Evolutionary conservation across 2,113 vertebrate genomes (phyloP), one percentile per base, ranked within the genome.

Genomic region (Xenotilapia leptura): DNA sequence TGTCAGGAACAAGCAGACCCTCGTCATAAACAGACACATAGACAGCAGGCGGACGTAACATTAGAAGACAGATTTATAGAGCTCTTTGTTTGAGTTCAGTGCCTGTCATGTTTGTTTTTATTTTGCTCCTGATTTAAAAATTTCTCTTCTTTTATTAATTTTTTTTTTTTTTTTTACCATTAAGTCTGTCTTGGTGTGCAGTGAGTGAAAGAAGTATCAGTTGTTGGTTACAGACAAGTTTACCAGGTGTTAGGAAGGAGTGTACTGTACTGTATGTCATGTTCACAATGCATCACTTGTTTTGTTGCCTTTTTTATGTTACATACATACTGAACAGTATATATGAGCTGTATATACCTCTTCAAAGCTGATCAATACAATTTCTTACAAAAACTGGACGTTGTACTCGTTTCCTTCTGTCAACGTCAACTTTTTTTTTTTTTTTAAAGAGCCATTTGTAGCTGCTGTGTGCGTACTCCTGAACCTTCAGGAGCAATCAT

Each of bases 261-360:
- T 79, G 47, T 80, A 17, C 62, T 82, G 83, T 62, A 40, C 56
- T 83, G 87, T 45, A 47, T 85, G 70, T 83, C 62, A 28, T 42
- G 2, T 47, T 88, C 79, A 89, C 77, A 60, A 73, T 56, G 62
- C 87, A 86, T 91, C 88, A 86, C 79, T 75, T 83, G 82, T 86
- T 93, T 80, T 90, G 86, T 90, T 93, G 89, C 88, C 82, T 90
- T 91, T 93, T 88, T 87, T 87, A 87, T 89, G 92, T 92, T 90
- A 36, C 62, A 23, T 87, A 73, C 90, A 89, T 89, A 83, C 83
- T 87, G 79, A 87, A 82, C 53, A 28, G 89, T 92, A 87, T 91
- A 88, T 91, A 89, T 89, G 89, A 89, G 80, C 79, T 94, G 90
- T 95, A 94, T 85, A 93, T 93, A 92, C 82, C 82, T 92, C 87